phyloP scores from a whole-genome alignment of 2,888 invertebrate genomes.

The Polymixis lichenea region DNA sequence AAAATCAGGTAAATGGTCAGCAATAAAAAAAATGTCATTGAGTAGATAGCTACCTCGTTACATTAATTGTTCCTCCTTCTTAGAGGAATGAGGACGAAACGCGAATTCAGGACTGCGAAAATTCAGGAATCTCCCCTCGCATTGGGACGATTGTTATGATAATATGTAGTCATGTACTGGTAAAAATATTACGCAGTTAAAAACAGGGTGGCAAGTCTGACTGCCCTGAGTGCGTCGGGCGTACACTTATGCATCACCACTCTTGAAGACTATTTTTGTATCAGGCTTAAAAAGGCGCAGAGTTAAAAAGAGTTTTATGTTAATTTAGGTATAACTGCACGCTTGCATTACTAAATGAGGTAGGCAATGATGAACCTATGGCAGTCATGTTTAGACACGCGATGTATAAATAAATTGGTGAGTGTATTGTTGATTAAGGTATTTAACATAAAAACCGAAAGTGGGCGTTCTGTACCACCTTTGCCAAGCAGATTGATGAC shows the following conservation, averaged over 20 bases:
- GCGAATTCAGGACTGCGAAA: neutral
- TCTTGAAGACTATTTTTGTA: neutral
- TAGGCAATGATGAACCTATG: neutral
- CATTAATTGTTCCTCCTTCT: neutral
- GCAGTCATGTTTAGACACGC: neutral
- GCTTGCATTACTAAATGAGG: neutral
- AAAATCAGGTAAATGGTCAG: slow-evolving; percentile 40
- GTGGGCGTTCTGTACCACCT: neutral
- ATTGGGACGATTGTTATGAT: neutral
- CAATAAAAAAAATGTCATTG: neutral
- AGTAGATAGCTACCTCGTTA: neutral
- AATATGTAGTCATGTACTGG: neutral
- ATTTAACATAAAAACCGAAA: neutral
- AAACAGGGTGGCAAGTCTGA: neutral
- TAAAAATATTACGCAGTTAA: neutral
- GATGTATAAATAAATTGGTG: no score
- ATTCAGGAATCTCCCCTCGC: neutral
- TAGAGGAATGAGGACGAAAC: neutral
- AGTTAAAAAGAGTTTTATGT: neutral
- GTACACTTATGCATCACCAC: neutral
- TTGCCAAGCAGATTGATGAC: neutral
- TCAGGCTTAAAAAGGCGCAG: neutral
- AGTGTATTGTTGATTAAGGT: no score
- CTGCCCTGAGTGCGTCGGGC: neutral
- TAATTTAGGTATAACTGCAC: neutral